Percentiles rank a stretch among this genome's conserved stretches.
phyloP scores from a whole-genome alignment of 2,888 invertebrate genomes.

The Dioctria rufipes region DNA sequence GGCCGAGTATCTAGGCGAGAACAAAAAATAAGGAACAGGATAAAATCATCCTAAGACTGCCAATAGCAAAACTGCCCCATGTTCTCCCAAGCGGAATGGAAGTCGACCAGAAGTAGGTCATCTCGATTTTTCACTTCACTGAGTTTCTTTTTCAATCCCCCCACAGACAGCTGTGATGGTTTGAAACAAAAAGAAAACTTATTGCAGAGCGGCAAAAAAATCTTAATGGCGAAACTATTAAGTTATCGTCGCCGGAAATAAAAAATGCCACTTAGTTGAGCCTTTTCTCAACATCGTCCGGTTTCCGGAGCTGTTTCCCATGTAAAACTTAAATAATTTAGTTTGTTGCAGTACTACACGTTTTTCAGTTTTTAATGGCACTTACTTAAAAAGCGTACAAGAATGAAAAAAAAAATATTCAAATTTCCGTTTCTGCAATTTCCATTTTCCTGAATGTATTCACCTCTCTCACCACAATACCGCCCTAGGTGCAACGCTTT shows the following conservation, averaged over 20 bases:
- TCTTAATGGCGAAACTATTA: not conserved
- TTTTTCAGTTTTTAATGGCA: no score
- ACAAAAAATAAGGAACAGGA: not conserved
- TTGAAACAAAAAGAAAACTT: not conserved
- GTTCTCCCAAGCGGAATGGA: not conserved
- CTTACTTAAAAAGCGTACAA: not conserved
- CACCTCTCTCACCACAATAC: not conserved
- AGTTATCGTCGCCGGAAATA: not conserved
- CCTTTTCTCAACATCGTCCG: conserved; percentile 3
- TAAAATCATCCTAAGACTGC: not conserved
- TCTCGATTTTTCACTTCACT: conserved; percentile 13
- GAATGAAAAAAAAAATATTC: not conserved
- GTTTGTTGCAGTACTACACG: conserved; percentile 4
- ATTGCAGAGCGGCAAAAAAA: not conserved
- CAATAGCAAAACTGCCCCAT: not conserved
- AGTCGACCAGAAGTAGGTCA: not conserved
- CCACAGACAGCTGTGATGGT: no score
- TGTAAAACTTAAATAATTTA: conserved; percentile 2
- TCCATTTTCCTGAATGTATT: not conserved
- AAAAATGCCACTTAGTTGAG: conserved; percentile 16
- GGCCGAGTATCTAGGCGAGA: not conserved
- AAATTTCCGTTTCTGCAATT: conserved; percentile 3
- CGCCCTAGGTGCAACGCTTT: not conserved
- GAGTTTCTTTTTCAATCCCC: not conserved
- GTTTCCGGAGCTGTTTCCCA: not conserved